Base-by-base conservation (phyloP, 1,140 invertebrate species). In the Diabrotica virgifera region DNA sequence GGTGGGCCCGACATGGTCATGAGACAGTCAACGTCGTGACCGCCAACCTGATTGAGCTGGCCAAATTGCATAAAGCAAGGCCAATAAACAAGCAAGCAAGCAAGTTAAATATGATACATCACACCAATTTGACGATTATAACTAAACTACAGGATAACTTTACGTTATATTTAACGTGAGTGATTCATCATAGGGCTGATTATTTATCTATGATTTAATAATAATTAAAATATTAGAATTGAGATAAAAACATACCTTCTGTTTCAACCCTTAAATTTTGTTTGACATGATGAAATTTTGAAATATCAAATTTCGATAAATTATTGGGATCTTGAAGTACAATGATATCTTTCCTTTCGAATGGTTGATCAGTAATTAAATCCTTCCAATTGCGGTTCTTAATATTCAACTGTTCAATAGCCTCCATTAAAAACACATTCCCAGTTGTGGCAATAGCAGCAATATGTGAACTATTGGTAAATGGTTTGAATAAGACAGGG, bases 381-480 rank as follows among this genome's bases (percentile, higher is more conserved):
- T 99, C 98, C 78, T 92, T 96, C 86, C 92, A 96, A 78, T 95
- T 95, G 70, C 91, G 92, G 12, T 90, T 86, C 81, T 99, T 99
- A 52, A 99, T 89, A 78, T 99, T 99, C 3, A 99, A 84, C 72
- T 98, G 92, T 77, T 99, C 96, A 57, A 99, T 87, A 51, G 97
- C 97, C 86, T 99, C 97, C 82, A 90, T 89, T 0, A 90, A 94
- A 81, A 91, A 99, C 0, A 99, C 96, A 88, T 99, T 99, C 54
- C 97, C 97, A 53, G 94, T 98, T 6, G 86, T 89, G 66, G 85
- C 87, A 65, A 98, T 88, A 4, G 93, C 92, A 37, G 97, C 94
- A 79, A 99, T 96, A 72, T 99, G 91, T 35, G 94, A 93, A 78
- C 95, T 93, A 75, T 96, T 94, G n/a, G 93, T 96, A 72, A 99